Percentiles rank a stretch among this genome's conserved stretches.
Evolutionary conservation across 2,888 invertebrate genomes (phyloP).

Genomic region (Sepioteuthis lessoniana): DNA sequence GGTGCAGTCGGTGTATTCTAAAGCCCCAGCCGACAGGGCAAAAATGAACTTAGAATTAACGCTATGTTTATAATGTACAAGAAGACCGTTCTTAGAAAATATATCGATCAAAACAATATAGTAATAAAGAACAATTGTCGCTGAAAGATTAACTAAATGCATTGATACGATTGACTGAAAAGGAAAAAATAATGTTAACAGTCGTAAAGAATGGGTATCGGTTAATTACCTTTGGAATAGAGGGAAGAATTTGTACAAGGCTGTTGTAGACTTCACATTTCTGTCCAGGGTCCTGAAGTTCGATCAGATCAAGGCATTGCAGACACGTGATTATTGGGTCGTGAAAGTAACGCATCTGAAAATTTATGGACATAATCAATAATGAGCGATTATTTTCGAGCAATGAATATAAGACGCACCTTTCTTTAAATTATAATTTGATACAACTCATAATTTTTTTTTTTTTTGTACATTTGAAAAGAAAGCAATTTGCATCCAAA

Average conservation of each 20-base stretch:
- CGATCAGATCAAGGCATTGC: conserved; percentile 92
- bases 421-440: no score
- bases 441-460: no score
- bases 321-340: conserved; percentile 93
- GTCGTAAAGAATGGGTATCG: background rate
- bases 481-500: no score
- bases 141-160: background rate
- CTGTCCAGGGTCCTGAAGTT: conserved; percentile 91
- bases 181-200: no score
- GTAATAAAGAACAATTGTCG: background rate
- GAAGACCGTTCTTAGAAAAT: background rate
- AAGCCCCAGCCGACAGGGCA: no score
- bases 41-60: no score
- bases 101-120: background rate
- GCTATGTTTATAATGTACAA: background rate
- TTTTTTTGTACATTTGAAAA: no score
- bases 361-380: conserved; percentile 48
- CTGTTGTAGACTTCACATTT: conserved; percentile 91
- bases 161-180: no score
- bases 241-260: conserved; percentile 88
- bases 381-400: background rate
- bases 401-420: no score
- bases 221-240: conserved; percentile 86
- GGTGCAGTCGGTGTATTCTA: no score
- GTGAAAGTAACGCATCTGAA: conserved; percentile 79